Evolutionary conservation across 2,888 invertebrate species (phyloP).

Genomic region (Nemotelus nigrinus): DNA sequence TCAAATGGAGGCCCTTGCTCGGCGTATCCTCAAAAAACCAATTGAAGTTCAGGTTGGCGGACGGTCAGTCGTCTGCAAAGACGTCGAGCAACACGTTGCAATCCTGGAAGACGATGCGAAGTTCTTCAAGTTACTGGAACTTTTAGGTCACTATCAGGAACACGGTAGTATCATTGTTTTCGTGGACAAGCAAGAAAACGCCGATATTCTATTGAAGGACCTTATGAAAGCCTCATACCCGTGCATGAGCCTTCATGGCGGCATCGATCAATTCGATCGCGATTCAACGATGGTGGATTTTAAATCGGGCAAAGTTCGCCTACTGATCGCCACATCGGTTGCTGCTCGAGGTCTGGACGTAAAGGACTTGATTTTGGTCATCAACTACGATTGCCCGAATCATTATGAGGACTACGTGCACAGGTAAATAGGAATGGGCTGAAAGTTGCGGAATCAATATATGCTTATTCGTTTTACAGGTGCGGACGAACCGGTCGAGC

Average conservation of each 20-base stretch:
- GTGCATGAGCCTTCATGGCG: conserved; percentile 97
- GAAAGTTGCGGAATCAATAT: background rate
- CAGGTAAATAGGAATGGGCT: conserved; percentile 63
- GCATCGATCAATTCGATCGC: conserved; percentile 98
- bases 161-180: conserved; percentile 95
- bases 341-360: conserved; percentile 99
- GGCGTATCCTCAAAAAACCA: conserved; percentile 91
- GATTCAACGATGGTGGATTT: conserved; percentile 98
- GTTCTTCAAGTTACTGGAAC: conserved; percentile 94
- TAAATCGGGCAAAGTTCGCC: conserved; percentile 91
- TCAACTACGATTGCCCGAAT: conserved; percentile 99
- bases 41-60: conserved; percentile 98
- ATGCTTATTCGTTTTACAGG: conserved; percentile 63
- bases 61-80: conserved; percentile 95
- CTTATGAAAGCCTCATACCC: conserved; percentile 96
- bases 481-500: conserved; percentile 91
- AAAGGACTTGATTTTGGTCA: conserved; percentile 94
- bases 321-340: conserved; percentile 97
- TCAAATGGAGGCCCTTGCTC: conserved; percentile 98
- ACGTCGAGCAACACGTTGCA: conserved; percentile 95
- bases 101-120: conserved; percentile 96
- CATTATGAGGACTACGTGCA: conserved; percentile 99
- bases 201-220: conserved; percentile 91
- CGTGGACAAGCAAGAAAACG: conserved; percentile 98
- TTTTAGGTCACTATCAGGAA: conserved; percentile 93